These are phyloP conservation scores for Cyphomyrmex costatus DNA, from an alignment of 1,140 invertebrate species.

Conservation along the genomic window DNA sequence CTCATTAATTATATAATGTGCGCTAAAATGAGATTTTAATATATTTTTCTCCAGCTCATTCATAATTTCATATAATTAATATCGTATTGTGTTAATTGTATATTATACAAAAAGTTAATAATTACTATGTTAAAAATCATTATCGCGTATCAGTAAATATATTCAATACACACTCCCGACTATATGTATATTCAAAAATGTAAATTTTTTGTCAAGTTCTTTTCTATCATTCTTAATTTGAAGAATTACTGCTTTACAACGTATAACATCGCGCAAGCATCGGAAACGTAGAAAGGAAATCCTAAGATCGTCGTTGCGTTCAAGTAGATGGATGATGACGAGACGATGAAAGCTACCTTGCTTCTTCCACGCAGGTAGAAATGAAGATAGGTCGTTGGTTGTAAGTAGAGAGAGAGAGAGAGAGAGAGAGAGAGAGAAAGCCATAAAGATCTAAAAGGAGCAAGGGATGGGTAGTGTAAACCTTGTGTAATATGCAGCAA, in stretches of 20 bases:
- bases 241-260: background rate
- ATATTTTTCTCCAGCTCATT: background rate
- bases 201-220: background rate
- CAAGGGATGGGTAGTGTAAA: constrained; percentile 21
- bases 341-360: constrained; percentile 27
- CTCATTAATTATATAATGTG: background rate
- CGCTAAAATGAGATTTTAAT: background rate
- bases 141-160: background rate
- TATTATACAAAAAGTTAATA: background rate
- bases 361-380: constrained; percentile 37
- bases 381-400: constrained; percentile 36
- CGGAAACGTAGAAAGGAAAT: constrained; percentile 26
- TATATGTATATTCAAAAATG: background rate
- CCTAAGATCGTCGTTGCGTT: constrained; percentile 1
- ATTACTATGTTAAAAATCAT: background rate
- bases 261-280: background rate
- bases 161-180: background rate
- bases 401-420: constrained; percentile 8
- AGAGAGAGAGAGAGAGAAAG: constrained; percentile 8
- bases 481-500: constrained; percentile 53
- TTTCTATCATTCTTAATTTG: background rate
- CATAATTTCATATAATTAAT: background rate
- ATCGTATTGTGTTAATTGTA: background rate
- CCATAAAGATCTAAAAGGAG: constrained; percentile 5
- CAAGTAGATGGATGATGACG: constrained; percentile 18